Base-by-base conservation (phyloP, 1,140 invertebrate species). In the Drosophila punjabiensis region DNA sequence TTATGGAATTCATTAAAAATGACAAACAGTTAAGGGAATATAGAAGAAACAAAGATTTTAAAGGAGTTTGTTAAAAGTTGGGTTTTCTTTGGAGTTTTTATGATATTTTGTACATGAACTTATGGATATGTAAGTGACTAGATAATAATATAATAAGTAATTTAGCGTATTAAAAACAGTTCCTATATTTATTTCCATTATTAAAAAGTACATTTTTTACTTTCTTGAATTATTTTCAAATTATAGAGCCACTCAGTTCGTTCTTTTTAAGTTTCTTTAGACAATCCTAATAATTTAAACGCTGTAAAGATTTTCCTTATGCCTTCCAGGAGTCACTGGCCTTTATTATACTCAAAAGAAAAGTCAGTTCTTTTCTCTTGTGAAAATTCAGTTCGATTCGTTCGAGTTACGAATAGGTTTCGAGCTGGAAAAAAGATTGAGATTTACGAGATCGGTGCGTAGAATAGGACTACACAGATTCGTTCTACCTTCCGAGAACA, bases 401-500 rank as follows among this genome's bases (percentile, higher is more conserved):
- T 73, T 74, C 11, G 64, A 10, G 53, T 52, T 73, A 39, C 65
- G 33, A 59, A 73, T 69, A 39, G 28, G 53, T n/a, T 30, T 32
- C 24, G 61, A 43, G 16, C 20, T 16, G 35, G 18, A 47, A 41
- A 68, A 68, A 68, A 39, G 33, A 33, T 16, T 7, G 20, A 69
- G 68, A 74, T 74, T 73, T 73, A 74, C 70, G 70, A 74, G 68
- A 41, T 74, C 70, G 50, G 62, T 35, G 61, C 16, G 18, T 37
- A 61, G 63, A 53, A 61, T 33, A 66, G 37, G 66, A 70, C 32
- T 55, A 5, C 7, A 16, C 0, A 33, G 32, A 56, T 88, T 88
- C 56, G 67, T 74, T 82, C 48, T 68, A 70, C 61, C 52, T 86
- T 85, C 74, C 79, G 18, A 69, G 81, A 88, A 90, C 68, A 66